Percentiles rank a stretch among this genome's conserved stretches.
Evolutionary conservation across 2,113 vertebrate genomes (phyloP).

Genomic region (Vombatus ursinus): DNA sequence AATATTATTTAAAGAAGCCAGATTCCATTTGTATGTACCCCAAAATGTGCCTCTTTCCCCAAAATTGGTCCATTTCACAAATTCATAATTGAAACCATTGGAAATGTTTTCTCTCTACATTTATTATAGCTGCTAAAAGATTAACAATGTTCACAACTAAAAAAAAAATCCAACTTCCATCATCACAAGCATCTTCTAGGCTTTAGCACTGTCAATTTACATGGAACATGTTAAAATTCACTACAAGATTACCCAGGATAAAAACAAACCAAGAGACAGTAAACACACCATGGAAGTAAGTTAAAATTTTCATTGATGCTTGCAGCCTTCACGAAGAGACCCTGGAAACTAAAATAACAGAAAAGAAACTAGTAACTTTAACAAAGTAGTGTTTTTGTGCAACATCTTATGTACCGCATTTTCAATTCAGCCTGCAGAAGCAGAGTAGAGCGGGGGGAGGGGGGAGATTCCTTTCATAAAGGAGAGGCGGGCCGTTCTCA

Average conservation of each 20-base stretch:
- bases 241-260: slow-evolving; percentile 70
- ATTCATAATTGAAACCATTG: slow-evolving; percentile 52
- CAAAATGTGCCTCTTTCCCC: slow-evolving; percentile 45
- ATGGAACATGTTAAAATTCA: slow-evolving; percentile 71
- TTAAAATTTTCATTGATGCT: slow-evolving; percentile 80
- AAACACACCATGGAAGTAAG: slow-evolving; percentile 77
- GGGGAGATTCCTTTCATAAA: slow-evolving; percentile 38
- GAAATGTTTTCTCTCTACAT: slow-evolving; percentile 70
- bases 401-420: slow-evolving; percentile 39
- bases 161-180: slow-evolving; percentile 66
- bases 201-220: slow-evolving; percentile 64
- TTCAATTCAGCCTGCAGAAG: slow-evolving; percentile 53
- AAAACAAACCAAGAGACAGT: slow-evolving; percentile 76
- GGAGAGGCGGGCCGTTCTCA: slow-evolving; percentile 32
- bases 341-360: slow-evolving; percentile 84
- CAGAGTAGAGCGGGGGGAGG: slow-evolving; percentile 33
- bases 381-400: slow-evolving; percentile 28
- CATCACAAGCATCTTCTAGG: slow-evolving; percentile 75
- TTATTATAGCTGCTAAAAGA: slow-evolving; percentile 81
- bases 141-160: slow-evolving; percentile 77
- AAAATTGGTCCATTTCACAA: slow-evolving; percentile 62
- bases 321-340: slow-evolving; percentile 78
- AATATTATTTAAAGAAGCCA: background rate
- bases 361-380: slow-evolving; percentile 76
- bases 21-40: background rate